Evolutionary conservation across 2,797 vertebrate species (phyloP), one percentile per base, ranked within the genome.

Genomic region (Helarctos malayanus): DNA sequence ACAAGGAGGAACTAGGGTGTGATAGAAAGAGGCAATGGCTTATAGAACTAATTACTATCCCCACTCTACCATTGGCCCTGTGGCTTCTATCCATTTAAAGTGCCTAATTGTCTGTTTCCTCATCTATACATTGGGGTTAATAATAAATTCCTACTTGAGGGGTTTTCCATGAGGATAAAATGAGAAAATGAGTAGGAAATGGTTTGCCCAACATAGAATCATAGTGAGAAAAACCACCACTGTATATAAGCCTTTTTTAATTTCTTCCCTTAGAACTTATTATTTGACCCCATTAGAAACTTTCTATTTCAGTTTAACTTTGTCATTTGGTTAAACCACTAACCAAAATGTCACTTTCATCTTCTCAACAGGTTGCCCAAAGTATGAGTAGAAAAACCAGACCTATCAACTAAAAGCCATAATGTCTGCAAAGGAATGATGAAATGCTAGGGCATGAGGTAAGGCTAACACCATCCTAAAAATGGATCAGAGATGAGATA

Each of bases 401-500:
- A 97, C 73, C 52, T 89, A 93, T 69, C 61, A 88, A 47, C 49
- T 88, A 96, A 76, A 76, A 95, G 49, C 35, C 18, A 15, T 87
- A 91, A 94, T 54, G 63, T 92, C 81, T 96, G 61, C 69, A 92
- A 95, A 93, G 71, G 95, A 94, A 97, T 95, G 91, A 97, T 96
- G 96, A 97, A 96, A 98, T 63, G 68, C n/a, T 85, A 65, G 80
- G 41, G 47, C 85, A 97, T 98, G 95, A 98, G 95, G 94, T 98
- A 98, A 98, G 97, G 73, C 92, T 91, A 89, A 83, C 47, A 61
- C 57, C 27, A 81, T 84, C 95, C 97, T 97, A 95, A 95, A 97
- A 97, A 93, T 96, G 96, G 93, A 97, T 95, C 95, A 76, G 87
- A 96, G 94, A 97, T 97, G 97, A 98, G 96, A 97, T 96, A 97